phyloP scores from a whole-genome alignment of 2,888 invertebrate genomes.

The Rhamnusium bicolor region DNA sequence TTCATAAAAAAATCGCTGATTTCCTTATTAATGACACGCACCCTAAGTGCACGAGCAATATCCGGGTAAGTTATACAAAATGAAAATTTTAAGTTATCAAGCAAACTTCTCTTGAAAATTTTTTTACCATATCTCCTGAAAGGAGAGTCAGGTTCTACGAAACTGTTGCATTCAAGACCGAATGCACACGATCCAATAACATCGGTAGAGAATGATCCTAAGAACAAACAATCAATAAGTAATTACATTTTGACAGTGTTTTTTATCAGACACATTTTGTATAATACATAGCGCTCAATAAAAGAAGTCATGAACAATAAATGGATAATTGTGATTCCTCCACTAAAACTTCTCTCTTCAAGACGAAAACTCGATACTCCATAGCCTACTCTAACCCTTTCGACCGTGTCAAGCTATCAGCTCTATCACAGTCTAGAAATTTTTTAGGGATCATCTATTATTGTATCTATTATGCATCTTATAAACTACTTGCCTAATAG shows the following conservation, averaged over 20 bases:
- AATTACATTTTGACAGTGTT: not conserved
- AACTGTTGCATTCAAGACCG: slow-evolving; percentile 74
- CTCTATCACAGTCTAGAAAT: too few relatives aligned
- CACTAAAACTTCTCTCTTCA: too few relatives aligned
- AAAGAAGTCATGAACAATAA: too few relatives aligned
- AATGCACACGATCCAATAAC: slow-evolving; percentile 72
- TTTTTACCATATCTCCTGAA: not conserved
- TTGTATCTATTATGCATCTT: not conserved
- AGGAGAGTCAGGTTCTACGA: slow-evolving; percentile 60
- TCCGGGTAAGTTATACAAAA: not conserved
- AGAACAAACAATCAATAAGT: not conserved
- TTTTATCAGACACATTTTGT: too few relatives aligned
- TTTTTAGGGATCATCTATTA: too few relatives aligned
- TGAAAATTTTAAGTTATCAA: not conserved
- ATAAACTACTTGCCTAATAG: not conserved
- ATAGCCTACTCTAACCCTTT: too few relatives aligned
- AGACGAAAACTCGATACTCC: too few relatives aligned
- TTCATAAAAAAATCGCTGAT: slow-evolving; percentile 69
- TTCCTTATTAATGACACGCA: slow-evolving; percentile 43
- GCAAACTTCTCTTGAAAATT: not conserved
- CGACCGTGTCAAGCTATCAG: too few relatives aligned
- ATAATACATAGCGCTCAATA: too few relatives aligned
- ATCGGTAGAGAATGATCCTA: slow-evolving; percentile 42
- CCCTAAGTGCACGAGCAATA: not conserved
- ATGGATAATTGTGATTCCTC: too few relatives aligned